Evolutionary conservation across 2,797 vertebrate species (phyloP), one percentile per base, ranked within the genome.

Genomic region (Nannoperca australis): DNA sequence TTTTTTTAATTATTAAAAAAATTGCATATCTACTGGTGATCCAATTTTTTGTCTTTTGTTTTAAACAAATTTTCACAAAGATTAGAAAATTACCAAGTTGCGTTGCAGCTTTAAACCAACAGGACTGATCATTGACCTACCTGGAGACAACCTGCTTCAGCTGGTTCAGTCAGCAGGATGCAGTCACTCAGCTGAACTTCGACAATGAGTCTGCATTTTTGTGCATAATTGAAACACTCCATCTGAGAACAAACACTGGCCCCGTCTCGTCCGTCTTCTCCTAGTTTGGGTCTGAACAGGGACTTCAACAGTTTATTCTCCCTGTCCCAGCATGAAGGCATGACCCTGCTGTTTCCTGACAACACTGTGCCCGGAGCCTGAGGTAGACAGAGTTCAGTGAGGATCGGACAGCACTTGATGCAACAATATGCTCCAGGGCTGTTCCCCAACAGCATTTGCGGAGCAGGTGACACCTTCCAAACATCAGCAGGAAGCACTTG

Each of bases 261-360:
- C 54, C 65, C 3, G 6, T 79, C 67, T 70, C 62, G 32, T 20
- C 60, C 59, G 40, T 53, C 5, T 10, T 74, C 72, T 85, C 63
- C 56, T 61, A 15, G 60, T 84, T 62, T 50, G 47, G 63, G 70
- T 83, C 56, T 47, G 38, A 79, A 66, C 22, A 2, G 53, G 65
- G 76, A 78, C 73, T 60, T 38, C 17, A 34, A 76, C 17, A 53
- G 69, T 72, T 86, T 70, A 24, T 60, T 55, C 70, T 78, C 69
- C 30, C 65, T 45, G 72, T 83, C 78, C 60, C 17, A 88, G 89
- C 90, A 92, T 90, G 86, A 92, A 89, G 74, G 82, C 76, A 78
- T 78, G 84, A 81, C 63, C 89, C 68, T 8, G 17, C 83, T 36
- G 36, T 76, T 69, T 72, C 69, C 71, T 66, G 70, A 54, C 40